Conservation (phyloP, 2,888 invertebrate species). For the Philaethria dido region DNA sequence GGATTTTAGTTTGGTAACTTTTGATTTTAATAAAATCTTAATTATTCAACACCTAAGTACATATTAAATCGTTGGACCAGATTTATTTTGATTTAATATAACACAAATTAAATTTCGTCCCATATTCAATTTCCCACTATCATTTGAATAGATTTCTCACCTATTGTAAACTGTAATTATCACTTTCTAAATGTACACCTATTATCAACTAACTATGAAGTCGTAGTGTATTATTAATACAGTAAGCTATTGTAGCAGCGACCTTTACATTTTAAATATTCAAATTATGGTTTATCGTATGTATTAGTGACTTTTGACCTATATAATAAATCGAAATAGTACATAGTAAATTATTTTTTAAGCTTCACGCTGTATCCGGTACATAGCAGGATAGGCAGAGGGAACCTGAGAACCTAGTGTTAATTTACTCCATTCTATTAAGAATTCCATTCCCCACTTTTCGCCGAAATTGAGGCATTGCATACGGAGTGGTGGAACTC, state of each 20-base stretch:
- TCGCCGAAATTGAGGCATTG: too few relatives aligned
- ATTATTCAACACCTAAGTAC: too few relatives aligned
- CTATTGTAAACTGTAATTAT: conserved; percentile 47
- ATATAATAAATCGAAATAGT: conserved; percentile 13
- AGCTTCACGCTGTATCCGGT: too few relatives aligned
- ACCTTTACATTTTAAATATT: conserved; percentile 26
- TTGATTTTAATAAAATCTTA: too few relatives aligned
- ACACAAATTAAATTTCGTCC: not conserved
- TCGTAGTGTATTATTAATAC: conserved; percentile 47
- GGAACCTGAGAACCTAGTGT: too few relatives aligned
- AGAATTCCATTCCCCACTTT: too few relatives aligned
- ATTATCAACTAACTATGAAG: conserved; percentile 43
- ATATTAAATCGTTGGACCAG: not conserved
- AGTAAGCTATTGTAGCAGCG: conserved; percentile 38
- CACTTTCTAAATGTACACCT: conserved; percentile 45
- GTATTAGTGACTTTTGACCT: conserved; percentile 6
- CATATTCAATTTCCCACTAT: not conserved
- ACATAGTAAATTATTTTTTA: too few relatives aligned
- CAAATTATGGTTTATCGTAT: conserved; percentile 26
- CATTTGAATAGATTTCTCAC: conserved; percentile 10
- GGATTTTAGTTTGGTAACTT: too few relatives aligned
- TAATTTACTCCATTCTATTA: too few relatives aligned
- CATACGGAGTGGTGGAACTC: too few relatives aligned
- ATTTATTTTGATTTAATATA: not conserved
- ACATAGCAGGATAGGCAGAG: too few relatives aligned